Evolutionary conservation across 1,140 invertebrate genomes (phyloP).

Genomic region (Branchinecta lynchi): DNA sequence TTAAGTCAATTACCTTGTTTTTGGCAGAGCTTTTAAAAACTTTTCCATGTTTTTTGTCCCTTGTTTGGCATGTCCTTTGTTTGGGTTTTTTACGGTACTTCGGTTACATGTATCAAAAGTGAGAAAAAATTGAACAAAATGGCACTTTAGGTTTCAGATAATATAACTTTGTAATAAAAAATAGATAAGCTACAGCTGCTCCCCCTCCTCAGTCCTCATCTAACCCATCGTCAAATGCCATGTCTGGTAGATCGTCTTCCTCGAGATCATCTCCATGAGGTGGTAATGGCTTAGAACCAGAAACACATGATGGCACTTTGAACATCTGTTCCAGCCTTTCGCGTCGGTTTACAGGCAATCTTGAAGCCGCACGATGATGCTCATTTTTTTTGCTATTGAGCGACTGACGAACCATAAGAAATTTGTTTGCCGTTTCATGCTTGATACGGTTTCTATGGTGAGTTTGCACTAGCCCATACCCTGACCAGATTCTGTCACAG

Average conservation of each 20-base stretch:
- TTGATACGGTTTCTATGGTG: slow-evolving; percentile 9
- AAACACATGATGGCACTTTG: background rate
- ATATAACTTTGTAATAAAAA: background rate
- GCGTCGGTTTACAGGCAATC: background rate
- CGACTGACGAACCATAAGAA: slow-evolving; percentile 1
- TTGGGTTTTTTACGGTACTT: too few relatives aligned
- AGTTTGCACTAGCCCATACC: slow-evolving; percentile 4
- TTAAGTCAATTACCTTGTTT: too few relatives aligned
- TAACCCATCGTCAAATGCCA: slow-evolving; percentile 4
- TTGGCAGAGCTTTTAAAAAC: too few relatives aligned
- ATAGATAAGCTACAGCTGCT: slow-evolving; percentile 2
- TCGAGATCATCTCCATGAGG: background rate
- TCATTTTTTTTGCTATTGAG: background rate
- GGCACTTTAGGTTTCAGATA: slow-evolving; percentile 4
- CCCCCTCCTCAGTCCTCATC: slow-evolving; percentile 3
- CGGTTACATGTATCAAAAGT: too few relatives aligned
- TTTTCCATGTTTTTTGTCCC: too few relatives aligned
- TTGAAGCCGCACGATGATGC: slow-evolving; percentile 8
- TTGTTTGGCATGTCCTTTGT: too few relatives aligned
- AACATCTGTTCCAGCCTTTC: slow-evolving; percentile 5
- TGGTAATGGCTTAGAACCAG: background rate
- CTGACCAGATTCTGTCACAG: slow-evolving; percentile 4
- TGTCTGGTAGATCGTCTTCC: slow-evolving; percentile 4
- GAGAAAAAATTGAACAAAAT: too few relatives aligned
- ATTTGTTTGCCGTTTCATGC: slow-evolving; percentile 1